These are phyloP conservation scores for Amphipyra tragopoginis DNA, from an alignment of 2,888 invertebrate species.

Conservation along the genomic window DNA sequence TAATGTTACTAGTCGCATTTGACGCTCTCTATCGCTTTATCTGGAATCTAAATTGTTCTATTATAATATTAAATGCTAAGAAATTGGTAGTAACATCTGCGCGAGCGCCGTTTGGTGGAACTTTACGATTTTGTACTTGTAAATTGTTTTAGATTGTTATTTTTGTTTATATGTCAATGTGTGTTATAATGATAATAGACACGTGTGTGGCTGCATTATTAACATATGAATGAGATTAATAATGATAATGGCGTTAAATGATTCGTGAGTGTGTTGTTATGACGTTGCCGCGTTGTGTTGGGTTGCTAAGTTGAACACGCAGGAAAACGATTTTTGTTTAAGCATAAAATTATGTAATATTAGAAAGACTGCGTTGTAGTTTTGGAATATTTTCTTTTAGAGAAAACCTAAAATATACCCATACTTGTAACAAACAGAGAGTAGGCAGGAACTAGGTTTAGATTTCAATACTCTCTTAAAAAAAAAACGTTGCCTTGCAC, in stretches of 20 bases:
- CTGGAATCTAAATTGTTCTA: slow-evolving; percentile 70
- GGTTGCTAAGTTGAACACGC: neutral
- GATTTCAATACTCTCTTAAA: no score
- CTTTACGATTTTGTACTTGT: slow-evolving; percentile 37
- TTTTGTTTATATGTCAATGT: slow-evolving; percentile 24
- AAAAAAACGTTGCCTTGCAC: no score
- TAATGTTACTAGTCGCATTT: slow-evolving; percentile 69
- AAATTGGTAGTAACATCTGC: slow-evolving; percentile 52
- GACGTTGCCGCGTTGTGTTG: neutral
- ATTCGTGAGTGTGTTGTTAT: slow-evolving; percentile 6
- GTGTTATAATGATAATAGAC: slow-evolving; percentile 30
- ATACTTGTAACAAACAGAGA: no score
- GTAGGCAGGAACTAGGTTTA: no score
- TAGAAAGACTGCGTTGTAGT: no score
- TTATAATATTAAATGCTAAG: slow-evolving; percentile 62
- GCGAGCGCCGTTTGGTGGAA: slow-evolving; percentile 14
- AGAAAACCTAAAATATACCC: no score
- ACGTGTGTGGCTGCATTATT: slow-evolving; percentile 20
- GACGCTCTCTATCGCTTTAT: slow-evolving; percentile 79
- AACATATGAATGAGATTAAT: slow-evolving; percentile 15
- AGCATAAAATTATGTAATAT: no score
- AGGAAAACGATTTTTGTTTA: no score
- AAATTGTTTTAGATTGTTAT: slow-evolving; percentile 38
- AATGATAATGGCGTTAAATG: slow-evolving; percentile 21
- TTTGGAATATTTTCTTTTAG: no score